These are phyloP conservation scores for Perodicticus potto DNA, from an alignment of 2,797 vertebrate species.

Conservation along the genomic window DNA sequence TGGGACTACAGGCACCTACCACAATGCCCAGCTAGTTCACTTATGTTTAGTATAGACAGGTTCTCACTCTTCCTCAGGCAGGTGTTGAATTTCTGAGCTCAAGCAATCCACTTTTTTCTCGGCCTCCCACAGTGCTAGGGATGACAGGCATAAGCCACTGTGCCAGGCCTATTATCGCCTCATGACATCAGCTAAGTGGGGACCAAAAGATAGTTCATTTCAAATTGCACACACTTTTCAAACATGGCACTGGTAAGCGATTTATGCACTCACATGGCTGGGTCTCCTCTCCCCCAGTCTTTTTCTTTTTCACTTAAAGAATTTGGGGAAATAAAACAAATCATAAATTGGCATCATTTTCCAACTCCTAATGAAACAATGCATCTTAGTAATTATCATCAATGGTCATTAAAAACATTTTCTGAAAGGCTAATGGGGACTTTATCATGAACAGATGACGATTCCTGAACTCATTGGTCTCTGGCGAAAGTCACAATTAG, in stretches of 20 bases:
- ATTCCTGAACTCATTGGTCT: neutral
- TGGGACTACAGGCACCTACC: too few species aligned
- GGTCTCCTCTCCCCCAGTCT: neutral
- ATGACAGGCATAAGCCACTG: too few species aligned
- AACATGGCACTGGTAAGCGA: neutral
- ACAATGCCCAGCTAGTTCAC: too few species aligned
- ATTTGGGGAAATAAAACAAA: neutral
- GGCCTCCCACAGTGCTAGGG: too few species aligned
- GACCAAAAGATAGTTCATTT: neutral
- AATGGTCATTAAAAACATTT: neutral
- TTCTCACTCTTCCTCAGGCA: too few species aligned
- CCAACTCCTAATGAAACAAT: neutral
- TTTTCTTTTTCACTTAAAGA: neutral
- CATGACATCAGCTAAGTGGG: neutral
- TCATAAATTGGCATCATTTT: neutral
- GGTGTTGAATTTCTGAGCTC: too few species aligned
- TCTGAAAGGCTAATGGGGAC: neutral
- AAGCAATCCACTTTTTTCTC: too few species aligned
- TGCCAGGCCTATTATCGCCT: neutral
- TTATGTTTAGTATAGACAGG: too few species aligned
- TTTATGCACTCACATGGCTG: neutral
- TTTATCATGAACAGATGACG: neutral
- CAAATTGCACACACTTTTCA: neutral
- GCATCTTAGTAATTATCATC: neutral
- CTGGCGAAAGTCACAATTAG: neutral